Evolutionary conservation across 2,113 vertebrate genomes (phyloP).

Genomic region (Enhydra lutris): DNA sequence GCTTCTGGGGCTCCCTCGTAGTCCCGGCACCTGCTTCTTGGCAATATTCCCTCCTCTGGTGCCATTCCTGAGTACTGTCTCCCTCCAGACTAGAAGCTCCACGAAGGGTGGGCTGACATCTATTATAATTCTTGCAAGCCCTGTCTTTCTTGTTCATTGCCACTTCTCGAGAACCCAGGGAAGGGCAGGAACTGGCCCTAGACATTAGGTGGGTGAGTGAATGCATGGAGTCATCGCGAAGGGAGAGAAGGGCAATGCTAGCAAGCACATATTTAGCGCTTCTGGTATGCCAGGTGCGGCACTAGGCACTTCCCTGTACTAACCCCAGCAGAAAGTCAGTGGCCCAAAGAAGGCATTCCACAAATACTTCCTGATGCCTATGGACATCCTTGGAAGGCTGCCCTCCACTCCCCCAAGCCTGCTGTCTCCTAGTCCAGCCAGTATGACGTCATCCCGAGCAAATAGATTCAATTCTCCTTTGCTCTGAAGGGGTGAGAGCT

Average conservation of each 20-base stretch:
- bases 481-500: neutral
- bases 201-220: neutral
- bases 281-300: accelerated
- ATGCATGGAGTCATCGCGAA: accelerated
- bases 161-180: neutral
- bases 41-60: neutral
- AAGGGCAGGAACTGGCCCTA: accelerated
- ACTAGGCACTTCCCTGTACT: accelerated
- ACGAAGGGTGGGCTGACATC: accelerated
- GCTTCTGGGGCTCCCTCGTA: neutral
- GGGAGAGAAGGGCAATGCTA: neutral
- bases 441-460: neutral
- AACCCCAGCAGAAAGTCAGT: neutral
- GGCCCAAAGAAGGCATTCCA: neutral
- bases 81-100: neutral
- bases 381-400: neutral
- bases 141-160: neutral
- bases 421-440: neutral
- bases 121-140: too few relatives aligned
- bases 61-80: neutral
- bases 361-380: neutral
- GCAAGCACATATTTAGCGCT: neutral
- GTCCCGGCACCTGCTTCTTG: neutral
- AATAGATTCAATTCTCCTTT: neutral
- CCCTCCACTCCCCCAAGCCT: accelerated